Conservation (phyloP, 2,113 vertebrate genomes). For the Thomomys bottae region DNA sequence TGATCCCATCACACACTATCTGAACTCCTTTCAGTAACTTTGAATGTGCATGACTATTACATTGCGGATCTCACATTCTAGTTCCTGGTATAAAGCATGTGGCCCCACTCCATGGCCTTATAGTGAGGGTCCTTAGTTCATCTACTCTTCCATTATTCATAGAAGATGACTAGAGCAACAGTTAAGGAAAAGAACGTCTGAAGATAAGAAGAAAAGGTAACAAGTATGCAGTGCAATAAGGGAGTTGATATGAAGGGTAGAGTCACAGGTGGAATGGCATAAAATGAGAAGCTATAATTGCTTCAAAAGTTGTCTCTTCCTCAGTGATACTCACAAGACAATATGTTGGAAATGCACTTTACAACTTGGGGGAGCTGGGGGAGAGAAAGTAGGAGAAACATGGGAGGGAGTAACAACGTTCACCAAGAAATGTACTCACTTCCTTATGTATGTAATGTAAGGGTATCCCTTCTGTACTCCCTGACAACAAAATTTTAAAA, state of each 20-base stretch:
- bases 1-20: accelerated
- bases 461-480: no score
- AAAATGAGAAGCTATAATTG: background rate
- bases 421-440: no score
- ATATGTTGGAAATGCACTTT: no score
- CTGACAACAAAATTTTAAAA: no score
- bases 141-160: background rate
- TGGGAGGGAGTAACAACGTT: no score
- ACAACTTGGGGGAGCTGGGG: no score
- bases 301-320: background rate
- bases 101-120: background rate
- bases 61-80: background rate
- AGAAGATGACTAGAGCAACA: background rate
- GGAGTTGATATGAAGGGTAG: background rate
- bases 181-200: background rate
- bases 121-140: background rate
- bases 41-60: background rate
- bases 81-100: background rate
- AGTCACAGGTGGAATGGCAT: background rate
- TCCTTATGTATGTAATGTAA: no score
- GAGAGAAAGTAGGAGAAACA: no score
- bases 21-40: background rate
- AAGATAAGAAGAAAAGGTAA: background rate
- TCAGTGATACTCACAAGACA: no score
- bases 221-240: background rate